Evolutionary conservation across 1,140 invertebrate species (phyloP), one percentile per base, ranked within the genome.

Genomic region (Zaprionus gabonicus): DNA sequence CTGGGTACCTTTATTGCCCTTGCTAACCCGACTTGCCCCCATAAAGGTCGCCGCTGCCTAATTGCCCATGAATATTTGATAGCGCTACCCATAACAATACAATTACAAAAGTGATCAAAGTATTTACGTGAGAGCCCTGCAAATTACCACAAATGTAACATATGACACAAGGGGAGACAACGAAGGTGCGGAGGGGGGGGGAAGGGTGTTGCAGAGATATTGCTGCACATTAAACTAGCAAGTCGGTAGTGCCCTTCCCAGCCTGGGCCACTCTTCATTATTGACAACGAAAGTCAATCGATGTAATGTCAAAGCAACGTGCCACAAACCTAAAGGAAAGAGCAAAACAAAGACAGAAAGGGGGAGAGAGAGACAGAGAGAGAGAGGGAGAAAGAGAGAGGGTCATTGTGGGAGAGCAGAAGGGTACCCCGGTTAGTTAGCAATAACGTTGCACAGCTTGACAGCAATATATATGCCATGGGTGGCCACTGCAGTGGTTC

Each of bases 51-150:
- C 46, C 1, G 20, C 10, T 12, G 38, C 41, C 55, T 64, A 70
- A 75, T 70, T 75, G 72, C 58, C 51, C 38, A 71, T 76, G 55
- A 65, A 76, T 76, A 66, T 71, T 76, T 71, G 34, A 76, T 76
- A 27, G 59, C 23, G 27, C 34, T 28, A 41, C 60, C 55, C 73
- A 76, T 65, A 71, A 55, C 68, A 71, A 71, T 76, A 76, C 73
- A 76, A 76, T 71, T 71, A 76, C 68, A 71, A 71, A 71, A 65
- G 55, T 65, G 60, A 76, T 76, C 73, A 71, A 60, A 76, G 68
- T 55, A 71, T 53, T 53, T 66, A 66, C 73, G 73, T 76, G 73
- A 65, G 60, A 4, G 27, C 20, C 25, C 46, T 71, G 34, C 73
- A 65, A 65, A 66, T 49, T 17, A 34, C 1, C n/a, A n/a, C 44